Conservation (phyloP, 1,140 invertebrate species). For the Ylistrum balloti region DNA sequence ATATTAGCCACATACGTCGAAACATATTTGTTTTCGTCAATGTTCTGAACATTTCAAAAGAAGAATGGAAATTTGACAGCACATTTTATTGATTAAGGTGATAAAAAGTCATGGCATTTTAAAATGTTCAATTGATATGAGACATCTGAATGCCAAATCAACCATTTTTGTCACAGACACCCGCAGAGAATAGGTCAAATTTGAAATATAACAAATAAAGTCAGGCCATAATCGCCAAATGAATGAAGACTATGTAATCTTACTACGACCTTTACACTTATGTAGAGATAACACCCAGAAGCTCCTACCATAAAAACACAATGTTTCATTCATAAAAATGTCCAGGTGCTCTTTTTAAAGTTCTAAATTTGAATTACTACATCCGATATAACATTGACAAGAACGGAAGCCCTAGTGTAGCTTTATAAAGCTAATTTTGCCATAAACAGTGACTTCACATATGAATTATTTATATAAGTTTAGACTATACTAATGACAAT, state of each 20-base stretch:
- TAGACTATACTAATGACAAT: not conserved
- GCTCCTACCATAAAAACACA: not conserved
- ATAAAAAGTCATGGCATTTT: slow-evolving; percentile 33
- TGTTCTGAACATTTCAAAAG: not conserved
- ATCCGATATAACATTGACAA: not conserved
- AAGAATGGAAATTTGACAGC: not conserved
- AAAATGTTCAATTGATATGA: not conserved
- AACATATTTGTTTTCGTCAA: slow-evolving; percentile 33
- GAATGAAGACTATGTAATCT: slow-evolving; percentile 3
- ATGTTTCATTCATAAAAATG: slow-evolving; percentile 3
- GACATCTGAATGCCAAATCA: slow-evolving; percentile 13
- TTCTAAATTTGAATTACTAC: slow-evolving; percentile 23
- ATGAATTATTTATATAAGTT: not conserved
- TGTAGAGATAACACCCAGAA: not conserved
- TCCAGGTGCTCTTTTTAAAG: slow-evolving; percentile 4
- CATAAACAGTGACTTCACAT: not conserved
- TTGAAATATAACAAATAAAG: not conserved
- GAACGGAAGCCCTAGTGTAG: not conserved
- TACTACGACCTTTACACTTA: not conserved
- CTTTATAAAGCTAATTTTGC: not conserved
- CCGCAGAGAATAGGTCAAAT: slow-evolving; percentile 23
- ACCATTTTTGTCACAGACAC: not conserved
- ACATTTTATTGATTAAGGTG: slow-evolving; percentile 33
- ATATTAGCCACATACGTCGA: slow-evolving; percentile 28
- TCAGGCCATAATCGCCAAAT: not conserved